phyloP scores from a whole-genome alignment of 2,888 invertebrate genomes.

The Xanthia togata region DNA sequence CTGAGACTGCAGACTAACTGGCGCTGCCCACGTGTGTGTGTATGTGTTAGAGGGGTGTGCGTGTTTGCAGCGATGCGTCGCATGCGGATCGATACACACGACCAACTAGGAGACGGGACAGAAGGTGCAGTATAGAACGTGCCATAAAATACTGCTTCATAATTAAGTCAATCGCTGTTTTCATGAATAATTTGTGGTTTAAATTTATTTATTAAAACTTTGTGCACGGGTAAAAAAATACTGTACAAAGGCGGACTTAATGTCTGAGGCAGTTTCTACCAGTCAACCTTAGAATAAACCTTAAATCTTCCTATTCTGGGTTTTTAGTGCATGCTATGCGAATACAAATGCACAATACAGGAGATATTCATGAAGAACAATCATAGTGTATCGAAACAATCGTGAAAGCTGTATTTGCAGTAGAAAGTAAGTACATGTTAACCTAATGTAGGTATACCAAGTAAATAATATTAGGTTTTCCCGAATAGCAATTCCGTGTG shows the following conservation, averaged over 20 bases:
- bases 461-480: neutral
- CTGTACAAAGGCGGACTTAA: too few relatives aligned
- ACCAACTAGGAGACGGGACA: neutral
- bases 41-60: constrained; percentile 1
- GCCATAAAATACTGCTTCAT: neutral
- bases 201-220: too few relatives aligned
- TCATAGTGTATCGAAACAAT: neutral
- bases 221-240: too few relatives aligned
- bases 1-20: constrained; percentile 39
- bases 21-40: constrained; percentile 8
- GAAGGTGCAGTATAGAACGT: constrained; percentile 10
- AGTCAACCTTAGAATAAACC: too few relatives aligned
- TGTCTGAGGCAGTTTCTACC: too few relatives aligned
- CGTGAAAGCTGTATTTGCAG: too few relatives aligned
- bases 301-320: neutral
- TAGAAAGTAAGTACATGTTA: too few relatives aligned
- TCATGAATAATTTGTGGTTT: neutral
- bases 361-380: neutral
- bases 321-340: neutral
- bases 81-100: constrained; percentile 46
- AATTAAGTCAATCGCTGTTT: neutral
- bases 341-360: too few relatives aligned
- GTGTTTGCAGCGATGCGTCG: constrained; percentile 42
- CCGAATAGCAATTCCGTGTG: neutral
- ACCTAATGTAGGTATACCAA: neutral